Conservation (phyloP, 2,113 vertebrate genomes). For the Polypterus senegalus region DNA sequence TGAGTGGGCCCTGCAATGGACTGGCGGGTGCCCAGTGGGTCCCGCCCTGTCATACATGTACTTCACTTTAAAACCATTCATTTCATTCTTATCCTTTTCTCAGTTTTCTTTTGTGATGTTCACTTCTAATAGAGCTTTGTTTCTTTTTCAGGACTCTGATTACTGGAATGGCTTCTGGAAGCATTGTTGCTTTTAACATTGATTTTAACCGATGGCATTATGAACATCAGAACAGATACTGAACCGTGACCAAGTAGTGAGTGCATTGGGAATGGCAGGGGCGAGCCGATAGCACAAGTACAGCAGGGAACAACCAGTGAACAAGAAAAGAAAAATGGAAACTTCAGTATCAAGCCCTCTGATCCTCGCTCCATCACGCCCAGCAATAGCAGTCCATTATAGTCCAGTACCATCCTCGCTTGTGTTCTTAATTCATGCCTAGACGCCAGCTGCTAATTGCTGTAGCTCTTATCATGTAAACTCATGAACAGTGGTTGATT, state of each 20-base stretch:
- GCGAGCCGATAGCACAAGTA: constrained; percentile 54
- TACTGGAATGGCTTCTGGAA: constrained; percentile 95
- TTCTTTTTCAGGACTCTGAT: constrained; percentile 76
- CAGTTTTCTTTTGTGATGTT: neutral
- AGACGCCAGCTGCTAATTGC: constrained; percentile 61
- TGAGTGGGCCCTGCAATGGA: too few species aligned
- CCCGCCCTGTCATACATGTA: too few species aligned
- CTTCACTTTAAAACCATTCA: neutral
- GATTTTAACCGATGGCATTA: constrained; percentile 98
- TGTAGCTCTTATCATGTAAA: constrained; percentile 58
- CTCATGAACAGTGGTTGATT: constrained; percentile 53
- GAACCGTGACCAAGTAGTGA: constrained; percentile 40
- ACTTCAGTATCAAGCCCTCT: constrained; percentile 48
- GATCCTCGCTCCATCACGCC: constrained; percentile 57
- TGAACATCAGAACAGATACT: constrained; percentile 94
- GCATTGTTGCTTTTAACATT: constrained; percentile 96
- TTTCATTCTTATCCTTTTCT: neutral
- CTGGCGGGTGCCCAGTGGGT: too few species aligned
- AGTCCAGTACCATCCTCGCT: constrained; percentile 59
- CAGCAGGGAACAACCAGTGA: constrained; percentile 36
- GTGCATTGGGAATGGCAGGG: constrained; percentile 25
- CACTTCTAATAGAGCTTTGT: neutral
- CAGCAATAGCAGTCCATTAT: constrained; percentile 63
- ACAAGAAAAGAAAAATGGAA: constrained; percentile 20
- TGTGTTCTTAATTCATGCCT: constrained; percentile 58